Evolutionary conservation across 2,797 vertebrate species (phyloP), one percentile per base, ranked within the genome.

Genomic region (Hipposideros larvatus): DNA sequence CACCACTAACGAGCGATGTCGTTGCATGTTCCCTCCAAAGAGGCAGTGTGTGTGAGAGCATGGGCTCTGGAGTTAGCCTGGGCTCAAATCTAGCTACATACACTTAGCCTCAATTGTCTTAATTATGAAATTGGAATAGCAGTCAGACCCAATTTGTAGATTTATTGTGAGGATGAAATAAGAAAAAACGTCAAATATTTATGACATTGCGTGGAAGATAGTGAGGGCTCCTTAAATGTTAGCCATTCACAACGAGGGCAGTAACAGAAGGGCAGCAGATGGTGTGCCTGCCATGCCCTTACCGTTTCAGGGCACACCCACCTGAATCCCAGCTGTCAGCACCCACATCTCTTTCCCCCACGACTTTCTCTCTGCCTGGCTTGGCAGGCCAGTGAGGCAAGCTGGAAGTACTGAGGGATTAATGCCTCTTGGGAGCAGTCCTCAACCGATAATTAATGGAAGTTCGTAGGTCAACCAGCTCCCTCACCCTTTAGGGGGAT

Each of bases 201-300:
- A 7, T 3, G 34, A 11, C 16, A 4, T 14, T 5, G 16, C 57
- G 66, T 53, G 22, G 66, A 31, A 31, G 51, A 31, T 1, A 83
- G 34, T 28, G 59, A 61, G 57, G 11, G 10, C 16, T 83, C 34
- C 1, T 41, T 21, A 55, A 10, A 24, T 10, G 24, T 37, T 5
- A 19, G 8, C 24, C 4, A 7, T 57, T 34, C n/a, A 41, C 0
- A 11, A 24, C 2, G 43, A 57, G 16, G 41, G 13, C 21, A n/a
- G 9, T 4, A 2, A 41, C 14, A 1, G 2, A 21, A 43, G 22
- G 16, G 87, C 11, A 22, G n/a, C 26, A n/a, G n/a, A 2, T 0
- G 11, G 7, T 1, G 14, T 59, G 31, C 5, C 48, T 3, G 15
- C 46, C 18, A 28, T 11, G 3, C 11, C 57, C 87, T 71, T 34